phyloP scores from a whole-genome alignment of 2,797 vertebrate genomes.

The Danio kyathit region DNA sequence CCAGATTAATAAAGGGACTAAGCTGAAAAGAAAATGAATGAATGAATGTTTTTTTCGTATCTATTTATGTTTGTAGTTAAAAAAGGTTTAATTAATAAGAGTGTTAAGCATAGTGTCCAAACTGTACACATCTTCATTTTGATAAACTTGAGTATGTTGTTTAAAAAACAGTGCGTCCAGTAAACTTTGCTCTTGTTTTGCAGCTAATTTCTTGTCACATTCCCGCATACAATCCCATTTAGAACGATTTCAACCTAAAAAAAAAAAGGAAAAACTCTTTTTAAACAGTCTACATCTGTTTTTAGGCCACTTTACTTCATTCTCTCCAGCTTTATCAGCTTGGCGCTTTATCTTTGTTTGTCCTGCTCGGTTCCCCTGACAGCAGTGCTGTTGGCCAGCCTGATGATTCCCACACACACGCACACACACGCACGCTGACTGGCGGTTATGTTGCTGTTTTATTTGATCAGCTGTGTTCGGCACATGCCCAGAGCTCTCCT shows the following conservation, averaged over 20 bases:
- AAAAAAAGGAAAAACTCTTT: background rate
- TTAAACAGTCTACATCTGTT: background rate
- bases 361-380: conserved; percentile 44
- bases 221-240: background rate
- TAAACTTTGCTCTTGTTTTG: background rate
- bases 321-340: conserved; percentile 35
- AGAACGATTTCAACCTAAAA: background rate
- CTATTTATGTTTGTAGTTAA: too few species aligned
- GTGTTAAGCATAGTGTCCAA: conserved; percentile 3
- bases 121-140: background rate
- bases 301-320: conserved; percentile 38
- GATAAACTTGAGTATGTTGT: background rate
- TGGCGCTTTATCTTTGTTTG: conserved; percentile 59
- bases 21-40: too few species aligned
- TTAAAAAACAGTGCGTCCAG: background rate
- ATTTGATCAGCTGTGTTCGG: conserved; percentile 59
- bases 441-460: conserved; percentile 36
- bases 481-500: conserved; percentile 35
- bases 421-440: conserved; percentile 38
- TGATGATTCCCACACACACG: conserved; percentile 36
- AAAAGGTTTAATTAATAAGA: too few species aligned
- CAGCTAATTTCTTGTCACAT: background rate
- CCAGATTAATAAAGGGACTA: too few species aligned
- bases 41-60: too few species aligned
- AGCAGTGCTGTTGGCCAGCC: conserved; percentile 44